A percentile compares a stretch with the other conserved stretches of the same genome.
phyloP scores from a whole-genome alignment of 2,888 invertebrate species.

The Scaptodrosophila latifasciaeformis region DNA sequence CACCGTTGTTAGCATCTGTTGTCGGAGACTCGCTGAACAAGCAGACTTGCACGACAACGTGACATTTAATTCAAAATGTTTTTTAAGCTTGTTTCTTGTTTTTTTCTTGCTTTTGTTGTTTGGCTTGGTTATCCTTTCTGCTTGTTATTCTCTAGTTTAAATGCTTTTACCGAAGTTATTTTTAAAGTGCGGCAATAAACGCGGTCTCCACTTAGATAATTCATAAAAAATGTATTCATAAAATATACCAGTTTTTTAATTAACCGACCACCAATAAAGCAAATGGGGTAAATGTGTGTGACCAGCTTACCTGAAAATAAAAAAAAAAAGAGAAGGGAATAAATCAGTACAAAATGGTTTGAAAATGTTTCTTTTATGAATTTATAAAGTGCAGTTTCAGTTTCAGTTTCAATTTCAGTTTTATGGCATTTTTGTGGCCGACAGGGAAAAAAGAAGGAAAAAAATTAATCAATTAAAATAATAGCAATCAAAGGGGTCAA shows the following conservation, averaged over 20 bases:
- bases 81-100: not conserved
- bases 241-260: no score
- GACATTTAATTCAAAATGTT: constrained; percentile 41
- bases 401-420: constrained; percentile 18
- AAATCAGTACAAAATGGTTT: not conserved
- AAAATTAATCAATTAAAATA: constrained; percentile 45
- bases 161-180: no score
- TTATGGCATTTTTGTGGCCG: not conserved
- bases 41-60: constrained; percentile 53
- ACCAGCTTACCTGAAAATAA: constrained; percentile 30
- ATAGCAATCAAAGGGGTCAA: no score
- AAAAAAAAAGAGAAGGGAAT: constrained; percentile 6
- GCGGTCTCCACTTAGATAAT: constrained; percentile 13
- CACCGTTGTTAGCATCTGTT: constrained; percentile 7
- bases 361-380: constrained; percentile 11
- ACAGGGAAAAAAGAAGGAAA: no score
- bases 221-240: no score
- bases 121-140: not conserved
- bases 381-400: constrained; percentile 17
- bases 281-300: no score
- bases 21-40: constrained; percentile 46
- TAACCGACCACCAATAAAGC: no score
- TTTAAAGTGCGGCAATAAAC: constrained; percentile 14
- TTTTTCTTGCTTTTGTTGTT: not conserved
- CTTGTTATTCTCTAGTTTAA: no score